Percentiles rank a stretch among this genome's conserved stretches.
phyloP scores from a whole-genome alignment of 2,797 vertebrate species.

The Pangasius djambal region DNA sequence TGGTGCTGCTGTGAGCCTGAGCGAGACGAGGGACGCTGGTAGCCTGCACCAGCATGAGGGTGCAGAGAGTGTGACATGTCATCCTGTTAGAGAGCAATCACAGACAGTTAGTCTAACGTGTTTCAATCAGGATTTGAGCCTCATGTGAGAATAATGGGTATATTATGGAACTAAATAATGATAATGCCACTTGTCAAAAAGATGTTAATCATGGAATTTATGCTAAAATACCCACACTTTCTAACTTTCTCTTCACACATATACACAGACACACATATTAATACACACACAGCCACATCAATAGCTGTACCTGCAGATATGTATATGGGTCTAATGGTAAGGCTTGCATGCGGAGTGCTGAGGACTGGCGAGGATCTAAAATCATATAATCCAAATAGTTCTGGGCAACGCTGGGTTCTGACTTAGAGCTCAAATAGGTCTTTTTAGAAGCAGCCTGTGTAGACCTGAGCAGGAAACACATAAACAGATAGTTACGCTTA shows the following conservation, averaged over 20 bases:
- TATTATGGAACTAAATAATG: background rate
- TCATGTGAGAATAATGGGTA: background rate
- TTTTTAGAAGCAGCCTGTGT: constrained; percentile 61
- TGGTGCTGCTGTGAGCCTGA: constrained; percentile 53
- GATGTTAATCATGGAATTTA: background rate
- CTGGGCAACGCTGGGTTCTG: constrained; percentile 67
- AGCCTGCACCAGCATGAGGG: constrained; percentile 65
- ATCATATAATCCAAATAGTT: constrained; percentile 89
- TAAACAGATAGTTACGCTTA: background rate
- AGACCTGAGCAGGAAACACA: constrained; percentile 60
- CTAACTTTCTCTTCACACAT: background rate
- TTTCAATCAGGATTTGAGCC: background rate
- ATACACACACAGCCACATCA: background rate
- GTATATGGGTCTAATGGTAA: constrained; percentile 84
- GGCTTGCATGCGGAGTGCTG: constrained; percentile 75
- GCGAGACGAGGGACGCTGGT: constrained; percentile 63
- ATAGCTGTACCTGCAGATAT: constrained; percentile 82
- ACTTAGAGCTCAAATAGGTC: constrained; percentile 63
- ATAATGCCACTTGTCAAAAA: background rate
- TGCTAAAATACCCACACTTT: background rate
- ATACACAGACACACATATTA: background rate
- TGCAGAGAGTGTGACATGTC: constrained; percentile 69
- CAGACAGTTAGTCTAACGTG: background rate
- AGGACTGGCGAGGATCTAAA: constrained; percentile 75
- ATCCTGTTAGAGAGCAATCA: constrained; percentile 74